These are phyloP conservation scores for Drosophila borealis DNA, from an alignment of 2,888 invertebrate genomes.

Conservation along the genomic window DNA sequence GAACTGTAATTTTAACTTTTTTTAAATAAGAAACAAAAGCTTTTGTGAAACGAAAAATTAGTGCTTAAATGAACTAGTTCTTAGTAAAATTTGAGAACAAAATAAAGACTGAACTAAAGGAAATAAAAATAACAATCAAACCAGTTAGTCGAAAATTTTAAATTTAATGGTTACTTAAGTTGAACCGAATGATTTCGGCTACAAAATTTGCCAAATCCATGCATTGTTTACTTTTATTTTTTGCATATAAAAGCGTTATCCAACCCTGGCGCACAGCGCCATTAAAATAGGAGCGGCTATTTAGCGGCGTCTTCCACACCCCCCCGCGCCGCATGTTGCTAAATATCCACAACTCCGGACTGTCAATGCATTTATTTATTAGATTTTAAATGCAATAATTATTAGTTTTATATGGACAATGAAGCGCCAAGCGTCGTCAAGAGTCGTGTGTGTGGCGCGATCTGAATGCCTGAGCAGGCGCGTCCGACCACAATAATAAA, in stretches of 20 bases:
- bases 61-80: background rate
- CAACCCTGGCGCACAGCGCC: slow-evolving; percentile 46
- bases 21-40: too few relatives aligned
- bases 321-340: background rate
- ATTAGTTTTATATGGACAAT: slow-evolving; percentile 77
- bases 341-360: slow-evolving; percentile 29
- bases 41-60: background rate
- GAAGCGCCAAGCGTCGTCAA: slow-evolving; percentile 69
- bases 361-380: slow-evolving; percentile 78
- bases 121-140: background rate
- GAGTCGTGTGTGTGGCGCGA: slow-evolving; percentile 47
- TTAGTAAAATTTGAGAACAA: background rate
- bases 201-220: background rate
- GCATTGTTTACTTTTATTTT: background rate
- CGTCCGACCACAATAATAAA: slow-evolving; percentile 6
- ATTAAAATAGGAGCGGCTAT: slow-evolving; percentile 76
- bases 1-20: too few relatives aligned
- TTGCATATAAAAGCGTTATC: background rate
- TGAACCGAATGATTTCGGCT: too few relatives aligned
- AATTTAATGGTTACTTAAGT: too few relatives aligned
- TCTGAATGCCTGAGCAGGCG: slow-evolving; percentile 64
- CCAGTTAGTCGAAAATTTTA: background rate
- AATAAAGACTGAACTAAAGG: background rate
- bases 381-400: slow-evolving; percentile 82
- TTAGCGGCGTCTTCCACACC: slow-evolving; percentile 10